phyloP scores from a whole-genome alignment of 2,888 invertebrate species.

The Limnephilus lunatus region DNA sequence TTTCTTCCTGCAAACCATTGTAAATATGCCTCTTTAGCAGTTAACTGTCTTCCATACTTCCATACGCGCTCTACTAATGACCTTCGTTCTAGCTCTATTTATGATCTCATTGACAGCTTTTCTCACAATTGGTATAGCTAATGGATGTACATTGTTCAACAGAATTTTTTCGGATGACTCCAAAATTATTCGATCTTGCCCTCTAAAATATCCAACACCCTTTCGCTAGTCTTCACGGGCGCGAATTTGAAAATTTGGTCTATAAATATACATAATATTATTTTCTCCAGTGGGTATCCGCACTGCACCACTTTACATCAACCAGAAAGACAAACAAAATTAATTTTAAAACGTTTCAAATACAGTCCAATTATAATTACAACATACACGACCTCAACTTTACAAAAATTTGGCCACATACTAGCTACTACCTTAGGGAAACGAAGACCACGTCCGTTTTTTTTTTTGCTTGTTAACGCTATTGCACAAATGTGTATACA shows the following conservation, averaged over 20 bases:
- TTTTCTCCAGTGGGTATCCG: too few species aligned
- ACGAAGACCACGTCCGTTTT: not conserved
- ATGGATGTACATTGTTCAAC: too few species aligned
- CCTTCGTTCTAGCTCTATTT: not conserved
- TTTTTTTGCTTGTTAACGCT: not conserved
- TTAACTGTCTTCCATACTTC: not conserved
- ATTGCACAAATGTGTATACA: not conserved
- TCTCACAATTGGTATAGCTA: too few species aligned
- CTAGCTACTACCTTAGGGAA: not conserved
- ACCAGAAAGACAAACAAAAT: too few species aligned
- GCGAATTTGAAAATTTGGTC: too few species aligned
- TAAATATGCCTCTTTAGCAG: not conserved
- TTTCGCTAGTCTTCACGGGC: too few species aligned
- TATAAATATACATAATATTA: too few species aligned
- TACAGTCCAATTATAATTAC: not conserved
- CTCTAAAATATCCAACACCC: too few species aligned
- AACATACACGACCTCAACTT: not conserved
- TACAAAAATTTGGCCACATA: not conserved
- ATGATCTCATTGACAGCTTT: not conserved
- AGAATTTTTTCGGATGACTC: too few species aligned
- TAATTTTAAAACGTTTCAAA: not conserved
- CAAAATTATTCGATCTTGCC: too few species aligned
- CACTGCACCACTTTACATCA: too few species aligned
- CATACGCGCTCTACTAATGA: not conserved
- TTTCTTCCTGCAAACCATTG: not conserved